Evolutionary conservation across 2,113 vertebrate species (phyloP), one percentile per base, ranked within the genome.

Genomic region (Leptocoma aspasia): DNA sequence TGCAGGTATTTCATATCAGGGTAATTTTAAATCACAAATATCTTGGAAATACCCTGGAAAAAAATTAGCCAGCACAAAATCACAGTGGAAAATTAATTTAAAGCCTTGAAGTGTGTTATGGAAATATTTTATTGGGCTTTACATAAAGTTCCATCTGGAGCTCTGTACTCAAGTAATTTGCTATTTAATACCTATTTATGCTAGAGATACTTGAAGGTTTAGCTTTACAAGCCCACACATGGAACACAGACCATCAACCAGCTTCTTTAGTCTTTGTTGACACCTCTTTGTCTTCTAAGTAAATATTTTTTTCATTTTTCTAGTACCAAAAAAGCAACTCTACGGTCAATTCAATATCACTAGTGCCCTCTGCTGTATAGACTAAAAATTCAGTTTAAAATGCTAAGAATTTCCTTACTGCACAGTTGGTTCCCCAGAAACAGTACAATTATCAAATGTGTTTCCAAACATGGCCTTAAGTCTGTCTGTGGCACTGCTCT

Each of bases 311-410:
- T n/a, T 59, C 7, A 21, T 65, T 87, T 82, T 89, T 76, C 54
- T 47, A 19, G 30, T 50, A 49, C 28, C 37, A 92, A 90, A 91
- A 63, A 70, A 91, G 6, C 45, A 87, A 91, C 45, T 82, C 66
- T 56, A 47, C 59, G 63, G 75, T 82, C 92, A 93, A 50, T 47
- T 77, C 82, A 92, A 41, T 86, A 86, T 57, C 92, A 83, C 82
- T 59, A 83, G 82, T 93, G 93, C 93, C 94, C 96, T 97, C 96
- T 97, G 87, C 93, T 96, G 95, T 60, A 60, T 20, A 56, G 44
- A 88, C 47, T 73, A 90, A 86, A 92, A 85, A 95, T 20, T 27
- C 26, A 59, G 26, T 42, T 82, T 69, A 75, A 85, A 82, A 76
- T 45, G 20, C 11, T 57, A 37, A 69, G 50, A 42, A 63, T 66